Evolutionary conservation across 2,888 invertebrate species (phyloP).

Genomic region (Trachelus tabidus): DNA sequence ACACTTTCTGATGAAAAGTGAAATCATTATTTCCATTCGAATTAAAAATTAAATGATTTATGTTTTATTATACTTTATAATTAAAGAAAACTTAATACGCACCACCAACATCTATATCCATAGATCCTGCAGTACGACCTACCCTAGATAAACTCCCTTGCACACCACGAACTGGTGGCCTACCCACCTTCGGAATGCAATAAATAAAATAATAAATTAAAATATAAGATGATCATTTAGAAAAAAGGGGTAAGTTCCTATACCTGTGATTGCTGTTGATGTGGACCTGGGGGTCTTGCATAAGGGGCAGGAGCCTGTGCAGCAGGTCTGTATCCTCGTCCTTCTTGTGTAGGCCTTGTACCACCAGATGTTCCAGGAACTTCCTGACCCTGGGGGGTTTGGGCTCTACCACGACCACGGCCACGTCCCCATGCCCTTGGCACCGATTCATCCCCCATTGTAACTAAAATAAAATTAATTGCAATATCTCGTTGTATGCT

Average conservation of each 20-base stretch:
- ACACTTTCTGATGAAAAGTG: not conserved
- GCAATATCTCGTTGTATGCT: not conserved
- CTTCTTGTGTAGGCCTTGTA: not conserved
- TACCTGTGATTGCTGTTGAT: not conserved
- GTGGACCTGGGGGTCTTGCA: not conserved
- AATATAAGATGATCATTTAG: not conserved
- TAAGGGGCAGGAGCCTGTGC: not conserved
- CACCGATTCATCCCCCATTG: not conserved
- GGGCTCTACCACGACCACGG: not conserved
- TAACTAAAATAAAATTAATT: not conserved
- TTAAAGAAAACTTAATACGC: not conserved
- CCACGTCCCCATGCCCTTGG: not conserved
- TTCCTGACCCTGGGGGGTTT: not conserved
- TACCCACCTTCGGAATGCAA: not conserved
- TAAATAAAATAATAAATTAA: not conserved
- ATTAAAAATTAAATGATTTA: not conserved
- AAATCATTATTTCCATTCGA: not conserved
- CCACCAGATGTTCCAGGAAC: not conserved
- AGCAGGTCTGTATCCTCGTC: not conserved
- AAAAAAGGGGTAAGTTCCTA: not conserved
- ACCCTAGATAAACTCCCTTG: not conserved
- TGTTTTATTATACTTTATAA: not conserved
- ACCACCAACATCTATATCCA: not conserved
- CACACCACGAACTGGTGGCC: not conserved
- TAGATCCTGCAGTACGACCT: not conserved